Evolutionary conservation across 2,797 vertebrate species (phyloP).

Genomic region (Enteromius mattozi): DNA sequence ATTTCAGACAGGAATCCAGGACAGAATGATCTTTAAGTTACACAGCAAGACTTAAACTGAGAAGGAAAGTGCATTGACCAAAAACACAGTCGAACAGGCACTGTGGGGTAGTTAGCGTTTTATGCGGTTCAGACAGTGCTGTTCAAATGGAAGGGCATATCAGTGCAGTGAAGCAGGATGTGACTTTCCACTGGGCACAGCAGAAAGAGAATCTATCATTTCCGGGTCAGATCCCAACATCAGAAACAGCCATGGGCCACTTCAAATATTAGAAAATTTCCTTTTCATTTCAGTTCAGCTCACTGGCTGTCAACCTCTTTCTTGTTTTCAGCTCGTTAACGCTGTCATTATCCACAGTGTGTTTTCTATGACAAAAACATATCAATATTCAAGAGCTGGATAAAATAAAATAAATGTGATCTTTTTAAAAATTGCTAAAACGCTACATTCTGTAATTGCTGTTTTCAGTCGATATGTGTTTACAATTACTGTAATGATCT

Average conservation of each 20-base stretch:
- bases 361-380: slow-evolving; percentile 30
- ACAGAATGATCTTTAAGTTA: background rate
- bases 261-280: slow-evolving; percentile 21
- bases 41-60: slow-evolving; percentile 7
- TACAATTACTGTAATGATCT: slow-evolving; percentile 15
- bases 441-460: slow-evolving; percentile 11
- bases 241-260: slow-evolving; percentile 33
- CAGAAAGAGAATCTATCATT: slow-evolving; percentile 53
- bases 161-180: slow-evolving; percentile 39
- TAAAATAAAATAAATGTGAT: background rate
- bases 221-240: slow-evolving; percentile 52
- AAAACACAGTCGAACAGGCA: background rate
- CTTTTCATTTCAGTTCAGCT: slow-evolving; percentile 12
- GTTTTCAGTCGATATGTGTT: background rate
- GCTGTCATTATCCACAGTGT: slow-evolving; percentile 25
- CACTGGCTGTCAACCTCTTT: background rate
- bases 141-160: slow-evolving; percentile 27
- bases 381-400: background rate
- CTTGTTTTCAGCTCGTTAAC: slow-evolving; percentile 13
- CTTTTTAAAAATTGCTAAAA: background rate
- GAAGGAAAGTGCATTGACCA: slow-evolving; percentile 2
- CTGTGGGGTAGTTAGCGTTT: slow-evolving; percentile 22
- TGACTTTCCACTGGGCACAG: slow-evolving; percentile 32
- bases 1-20: background rate
- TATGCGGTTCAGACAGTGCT: slow-evolving; percentile 12